Percentiles rank a stretch among this genome's conserved stretches.
These are phyloP conservation scores for Lasiurus cinereus DNA, from an alignment of 2,113 vertebrate genomes.

Conservation along the genomic window DNA sequence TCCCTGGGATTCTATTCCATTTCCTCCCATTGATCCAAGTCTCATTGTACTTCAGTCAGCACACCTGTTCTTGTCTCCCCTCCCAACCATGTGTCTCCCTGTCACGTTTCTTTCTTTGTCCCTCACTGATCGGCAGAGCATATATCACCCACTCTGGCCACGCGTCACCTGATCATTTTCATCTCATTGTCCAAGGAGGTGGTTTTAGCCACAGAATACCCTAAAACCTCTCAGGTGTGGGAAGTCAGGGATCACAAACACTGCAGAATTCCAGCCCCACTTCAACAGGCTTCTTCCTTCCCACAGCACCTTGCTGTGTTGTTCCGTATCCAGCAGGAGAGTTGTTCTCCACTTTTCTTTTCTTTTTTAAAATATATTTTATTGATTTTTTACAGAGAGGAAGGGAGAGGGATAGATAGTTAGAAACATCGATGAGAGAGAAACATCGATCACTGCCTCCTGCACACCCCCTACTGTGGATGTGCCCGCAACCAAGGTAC, in stretches of 20 bases:
- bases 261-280: background rate
- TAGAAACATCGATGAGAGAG: too few species aligned
- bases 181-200: background rate
- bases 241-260: background rate
- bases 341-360: conserved; percentile 58
- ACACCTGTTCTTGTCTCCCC: background rate
- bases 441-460: too few species aligned
- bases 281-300: background rate
- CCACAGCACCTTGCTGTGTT: background rate
- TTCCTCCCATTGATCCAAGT: background rate
- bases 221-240: background rate
- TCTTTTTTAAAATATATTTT: background rate
- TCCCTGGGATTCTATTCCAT: background rate
- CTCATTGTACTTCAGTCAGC: background rate
- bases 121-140: background rate
- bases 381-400: too few species aligned
- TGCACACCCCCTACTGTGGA: too few species aligned
- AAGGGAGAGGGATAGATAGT: too few species aligned
- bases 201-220: background rate
- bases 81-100: background rate
- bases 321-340: conserved; percentile 33
- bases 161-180: background rate
- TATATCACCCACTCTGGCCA: background rate
- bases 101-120: background rate
- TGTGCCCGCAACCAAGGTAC: too few species aligned